A percentile compares a stretch with the other conserved stretches of the same genome.
phyloP scores from a whole-genome alignment of 1,140 invertebrate species.

The Caerostris extrusa region DNA sequence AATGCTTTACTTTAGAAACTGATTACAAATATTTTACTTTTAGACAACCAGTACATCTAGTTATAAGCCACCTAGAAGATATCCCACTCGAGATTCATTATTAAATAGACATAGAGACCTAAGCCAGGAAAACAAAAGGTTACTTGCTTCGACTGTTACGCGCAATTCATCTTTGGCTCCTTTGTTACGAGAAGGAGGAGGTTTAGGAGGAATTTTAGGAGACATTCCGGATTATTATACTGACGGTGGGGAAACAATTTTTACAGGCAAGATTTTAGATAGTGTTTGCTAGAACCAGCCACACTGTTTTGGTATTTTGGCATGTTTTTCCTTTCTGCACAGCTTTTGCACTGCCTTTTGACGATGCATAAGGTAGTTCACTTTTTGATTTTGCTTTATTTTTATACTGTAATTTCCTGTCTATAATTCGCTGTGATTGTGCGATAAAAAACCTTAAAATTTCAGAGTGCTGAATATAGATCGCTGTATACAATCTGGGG shows the following conservation, averaged over 20 bases:
- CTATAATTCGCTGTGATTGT: background rate
- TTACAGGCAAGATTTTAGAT: constrained; percentile 77
- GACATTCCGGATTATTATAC: constrained; percentile 77
- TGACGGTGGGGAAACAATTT: constrained; percentile 77
- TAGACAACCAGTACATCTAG: constrained; percentile 60
- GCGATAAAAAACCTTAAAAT: too few relatives aligned
- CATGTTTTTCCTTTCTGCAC: constrained; percentile 54
- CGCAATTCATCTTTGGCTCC: constrained; percentile 72
- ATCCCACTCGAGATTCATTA: constrained; percentile 69
- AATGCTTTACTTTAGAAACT: too few relatives aligned
- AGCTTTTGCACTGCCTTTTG: constrained; percentile 37
- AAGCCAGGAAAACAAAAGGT: constrained; percentile 69
- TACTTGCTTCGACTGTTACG: constrained; percentile 59
- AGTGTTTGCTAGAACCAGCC: constrained; percentile 66
- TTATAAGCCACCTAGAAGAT: constrained; percentile 73
- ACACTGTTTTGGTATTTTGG: constrained; percentile 40
- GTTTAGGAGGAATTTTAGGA: constrained; percentile 72
- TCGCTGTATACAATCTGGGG: too few relatives aligned
- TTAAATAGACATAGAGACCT: constrained; percentile 70
- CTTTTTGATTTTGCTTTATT: background rate
- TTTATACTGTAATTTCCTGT: background rate
- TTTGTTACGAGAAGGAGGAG: constrained; percentile 59
- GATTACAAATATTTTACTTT: background rate
- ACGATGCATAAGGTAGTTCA: constrained; percentile 34
- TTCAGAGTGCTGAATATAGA: too few relatives aligned